These are phyloP conservation scores for Bombus pyrosoma DNA, from an alignment of 1,140 invertebrate genomes.

Conservation along the genomic window DNA sequence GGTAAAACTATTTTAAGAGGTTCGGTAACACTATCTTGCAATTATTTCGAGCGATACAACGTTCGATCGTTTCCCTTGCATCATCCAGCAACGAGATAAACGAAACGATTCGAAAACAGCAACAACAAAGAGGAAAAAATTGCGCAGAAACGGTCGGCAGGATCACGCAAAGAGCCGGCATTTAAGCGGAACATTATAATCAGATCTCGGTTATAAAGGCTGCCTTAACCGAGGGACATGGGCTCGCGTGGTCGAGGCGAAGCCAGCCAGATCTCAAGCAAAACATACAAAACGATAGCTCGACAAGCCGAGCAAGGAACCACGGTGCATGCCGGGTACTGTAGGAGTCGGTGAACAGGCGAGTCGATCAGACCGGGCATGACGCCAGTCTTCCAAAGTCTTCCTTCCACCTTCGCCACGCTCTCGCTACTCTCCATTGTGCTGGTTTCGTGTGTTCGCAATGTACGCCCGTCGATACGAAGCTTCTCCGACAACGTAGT, in stretches of 20 bases:
- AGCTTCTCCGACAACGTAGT: too few relatives aligned
- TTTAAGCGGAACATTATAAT: conserved; percentile 5
- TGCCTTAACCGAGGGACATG: conserved; percentile 23
- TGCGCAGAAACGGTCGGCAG: neutral
- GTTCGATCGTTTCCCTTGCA: neutral
- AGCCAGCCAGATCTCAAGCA: conserved; percentile 47
- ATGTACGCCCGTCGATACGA: conserved; percentile 7
- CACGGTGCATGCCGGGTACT: conserved; percentile 60
- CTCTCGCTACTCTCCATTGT: conserved; percentile 27
- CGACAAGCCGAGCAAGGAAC: conserved; percentile 59
- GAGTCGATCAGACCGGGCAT: conserved; percentile 57
- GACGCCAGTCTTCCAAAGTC: conserved; percentile 65
- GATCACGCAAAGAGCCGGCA: neutral
- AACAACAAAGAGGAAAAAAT: neutral
- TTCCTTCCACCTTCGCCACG: conserved; percentile 50
- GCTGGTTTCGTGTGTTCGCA: neutral
- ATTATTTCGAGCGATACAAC: neutral
- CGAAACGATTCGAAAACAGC: too few relatives aligned
- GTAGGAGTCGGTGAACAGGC: conserved; percentile 57
- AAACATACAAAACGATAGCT: conserved; percentile 60
- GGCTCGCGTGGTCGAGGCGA: conserved; percentile 47
- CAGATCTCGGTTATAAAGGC: conserved; percentile 34
- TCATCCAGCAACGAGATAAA: neutral
- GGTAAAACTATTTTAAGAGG: neutral
- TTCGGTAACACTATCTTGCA: neutral